Conservation (phyloP, 2,797 vertebrate species). For the Hyperoplus immaculatus region DNA sequence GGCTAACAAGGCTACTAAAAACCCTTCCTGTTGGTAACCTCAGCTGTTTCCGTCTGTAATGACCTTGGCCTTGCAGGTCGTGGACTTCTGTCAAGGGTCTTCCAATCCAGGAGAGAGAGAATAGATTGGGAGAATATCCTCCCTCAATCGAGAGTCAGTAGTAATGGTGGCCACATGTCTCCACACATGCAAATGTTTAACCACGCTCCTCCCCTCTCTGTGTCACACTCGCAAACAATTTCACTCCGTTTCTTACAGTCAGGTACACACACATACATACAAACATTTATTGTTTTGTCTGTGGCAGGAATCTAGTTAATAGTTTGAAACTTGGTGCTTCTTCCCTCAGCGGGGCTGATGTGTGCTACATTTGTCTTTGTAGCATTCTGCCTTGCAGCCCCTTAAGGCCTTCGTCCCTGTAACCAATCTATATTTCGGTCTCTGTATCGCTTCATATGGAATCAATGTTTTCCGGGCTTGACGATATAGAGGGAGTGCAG, state of each 20-base stretch:
- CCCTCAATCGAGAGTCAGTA: slow-evolving; percentile 62
- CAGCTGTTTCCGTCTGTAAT: not conserved
- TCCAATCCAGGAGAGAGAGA: slow-evolving; percentile 16
- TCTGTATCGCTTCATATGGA: slow-evolving; percentile 51
- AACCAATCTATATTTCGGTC: slow-evolving; percentile 52
- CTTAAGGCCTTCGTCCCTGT: slow-evolving; percentile 34
- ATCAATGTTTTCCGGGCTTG: slow-evolving; percentile 49
- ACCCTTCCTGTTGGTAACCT: too few relatives aligned
- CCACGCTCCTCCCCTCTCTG: slow-evolving; percentile 37
- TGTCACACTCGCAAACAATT: slow-evolving; percentile 50
- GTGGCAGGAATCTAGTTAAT: slow-evolving; percentile 17
- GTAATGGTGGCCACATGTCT: slow-evolving; percentile 80
- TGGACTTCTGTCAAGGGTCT: not conserved
- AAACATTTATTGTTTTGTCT: slow-evolving; percentile 10
- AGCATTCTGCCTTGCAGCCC: slow-evolving; percentile 47
- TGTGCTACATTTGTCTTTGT: slow-evolving; percentile 34
- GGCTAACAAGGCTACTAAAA: not conserved
- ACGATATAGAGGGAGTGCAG: slow-evolving; percentile 22
- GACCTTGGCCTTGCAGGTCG: not conserved
- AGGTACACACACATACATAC: slow-evolving; percentile 39
- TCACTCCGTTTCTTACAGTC: slow-evolving; percentile 31
- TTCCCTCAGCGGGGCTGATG: slow-evolving; percentile 1
- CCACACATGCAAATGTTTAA: slow-evolving; percentile 80
- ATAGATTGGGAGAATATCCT: slow-evolving; percentile 53
- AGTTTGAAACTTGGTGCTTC: slow-evolving; percentile 16